Base-by-base conservation (phyloP, 1,140 invertebrate species). In the Sycophaga agraensis region DNA sequence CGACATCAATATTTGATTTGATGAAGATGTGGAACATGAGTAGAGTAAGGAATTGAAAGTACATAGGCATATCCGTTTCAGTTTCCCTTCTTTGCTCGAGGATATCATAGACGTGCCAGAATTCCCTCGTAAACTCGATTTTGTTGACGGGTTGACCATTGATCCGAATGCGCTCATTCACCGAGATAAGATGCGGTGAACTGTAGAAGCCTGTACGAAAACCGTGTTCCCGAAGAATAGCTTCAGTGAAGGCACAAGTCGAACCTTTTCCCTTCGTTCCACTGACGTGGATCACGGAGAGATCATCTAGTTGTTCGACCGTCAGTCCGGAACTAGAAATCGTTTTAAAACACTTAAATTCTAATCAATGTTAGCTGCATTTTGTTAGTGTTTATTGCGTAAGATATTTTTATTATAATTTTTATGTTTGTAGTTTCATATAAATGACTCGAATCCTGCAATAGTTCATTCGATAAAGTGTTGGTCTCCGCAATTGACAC, bases 241-340 rank as follows among this genome's bases (percentile, higher is more conserved):
- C 88, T 74, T 99, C 98, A 48, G 87, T 86, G 74, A 94, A 91
- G 0, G 96, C 95, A 78, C 96, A 97, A 0, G 96, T 98, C 14
- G 95, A 97, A 17, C 91, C 91, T 84, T 93, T 93, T 34, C 97
- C 97, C 84, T 99, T 99, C 0, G 96, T 99, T 6, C 98, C 98
- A 68, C 92, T 84, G 1, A 99, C 87, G 83, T 99, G 96, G 68
- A 99, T 96, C 7, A 96, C 83, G 51, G 91, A 89, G 11, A 98
- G 72, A 17, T 79, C 72, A 64, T 92, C 85, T 28, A 94, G 72
- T 48, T 85, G 82, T 2, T 87, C 77, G 17, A 87, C 31, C 17
- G 80, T 76, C 1, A 96, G 74, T 17, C 91, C 92, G 53, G 84
- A 85, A 58, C 89, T 83, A n/a, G n/a, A n/a, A n/a, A n/a, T n/a